Evolutionary conservation across 2,888 invertebrate species (phyloP), one percentile per base, ranked within the genome.

Genomic region (Abscondita cerata): DNA sequence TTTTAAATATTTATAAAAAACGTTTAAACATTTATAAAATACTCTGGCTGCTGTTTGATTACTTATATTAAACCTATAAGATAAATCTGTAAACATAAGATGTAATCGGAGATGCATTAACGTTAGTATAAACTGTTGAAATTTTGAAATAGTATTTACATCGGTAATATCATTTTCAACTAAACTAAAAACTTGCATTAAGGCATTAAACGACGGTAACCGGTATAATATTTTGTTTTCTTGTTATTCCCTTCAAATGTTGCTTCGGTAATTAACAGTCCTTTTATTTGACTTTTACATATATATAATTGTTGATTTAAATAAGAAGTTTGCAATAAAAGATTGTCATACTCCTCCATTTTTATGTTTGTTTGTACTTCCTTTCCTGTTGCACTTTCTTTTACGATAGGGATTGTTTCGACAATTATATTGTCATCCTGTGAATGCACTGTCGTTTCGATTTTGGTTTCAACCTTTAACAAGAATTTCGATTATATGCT

Each of bases 101-200:
- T 51, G n/a, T 51, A 51, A 6, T 33, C 16, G 34, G 13, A 51
- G 15, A 16, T 6, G 34, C 13, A 51, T 51, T 8, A 36, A 18
- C 5, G 50, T 51, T 12, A 48, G 48, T 25, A 51, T 4, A 18
- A 51, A 36, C 18, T 34, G 50, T 36, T 51, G 34, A 51, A 51
- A 51, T n/a, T 31, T 51, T 8, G 50, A 51, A 16, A 51, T 33
- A 5, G 8, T 11, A 4, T 33, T 15, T n/a, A 13, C 13, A n/a
- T 11, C 4, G 31, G 13, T 48, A 13, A 25, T 51, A 36, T 4
- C 9, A 36, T 33, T 11, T 34, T 51, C 34, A 16, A 51, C 50
- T 15, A 51, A 36, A 16, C 34, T 4, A 33, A 33, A 51, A 3
- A 51, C 34, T 11, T 34, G 9, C 36, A 34, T 51, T n/a, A 51